A percentile compares a stretch with the other conserved stretches of the same genome.
Evolutionary conservation across 2,888 invertebrate genomes (phyloP).

Genomic region (Molorchus minor): DNA sequence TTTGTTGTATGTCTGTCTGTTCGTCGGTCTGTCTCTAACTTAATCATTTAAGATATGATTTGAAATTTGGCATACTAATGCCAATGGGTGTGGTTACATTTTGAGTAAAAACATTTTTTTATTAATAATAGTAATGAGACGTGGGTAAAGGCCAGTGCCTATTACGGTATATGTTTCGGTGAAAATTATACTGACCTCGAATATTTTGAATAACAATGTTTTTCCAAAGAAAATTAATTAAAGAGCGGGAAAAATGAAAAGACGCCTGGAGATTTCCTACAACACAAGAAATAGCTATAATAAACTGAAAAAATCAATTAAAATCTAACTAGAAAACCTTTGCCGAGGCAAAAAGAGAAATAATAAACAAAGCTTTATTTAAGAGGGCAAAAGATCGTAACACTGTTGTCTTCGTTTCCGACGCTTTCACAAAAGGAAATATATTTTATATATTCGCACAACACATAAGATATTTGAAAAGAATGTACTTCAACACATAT

Average conservation of each 20-base stretch:
- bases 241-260: neutral
- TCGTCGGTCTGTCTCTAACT: no score
- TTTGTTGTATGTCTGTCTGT: no score
- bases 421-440: neutral
- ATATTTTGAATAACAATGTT: no score
- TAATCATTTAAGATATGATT: no score
- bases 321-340: conserved; percentile 9
- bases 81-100: no score
- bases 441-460: neutral
- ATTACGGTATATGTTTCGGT: no score
- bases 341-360: neutral
- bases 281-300: conserved; percentile 14
- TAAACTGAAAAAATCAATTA: conserved; percentile 21
- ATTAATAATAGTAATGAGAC: no score
- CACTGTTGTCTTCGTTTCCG: conserved; percentile 14
- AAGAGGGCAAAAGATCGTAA: conserved; percentile 12
- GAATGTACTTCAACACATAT: neutral
- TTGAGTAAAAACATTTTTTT: no score
- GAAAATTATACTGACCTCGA: no score
- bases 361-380: conserved; percentile 10
- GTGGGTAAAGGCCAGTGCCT: no score
- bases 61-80: no score
- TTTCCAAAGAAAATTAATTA: conserved; percentile 5
- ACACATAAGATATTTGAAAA: neutral
- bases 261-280: conserved; percentile 1